These are phyloP conservation scores for Podilymbus podiceps DNA, from an alignment of 2,113 vertebrate genomes.

Conservation along the genomic window DNA sequence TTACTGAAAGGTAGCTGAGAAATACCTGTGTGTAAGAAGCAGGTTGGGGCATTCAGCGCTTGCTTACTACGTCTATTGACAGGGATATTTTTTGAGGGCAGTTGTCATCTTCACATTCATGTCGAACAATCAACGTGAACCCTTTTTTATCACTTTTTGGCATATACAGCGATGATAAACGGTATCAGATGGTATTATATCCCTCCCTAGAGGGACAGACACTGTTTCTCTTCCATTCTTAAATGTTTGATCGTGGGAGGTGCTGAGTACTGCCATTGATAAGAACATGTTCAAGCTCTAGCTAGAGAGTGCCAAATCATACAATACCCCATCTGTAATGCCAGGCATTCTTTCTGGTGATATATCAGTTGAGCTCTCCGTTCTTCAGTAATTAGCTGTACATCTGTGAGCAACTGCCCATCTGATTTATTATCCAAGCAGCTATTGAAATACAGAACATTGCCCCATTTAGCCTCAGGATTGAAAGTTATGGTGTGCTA, in stretches of 20 bases:
- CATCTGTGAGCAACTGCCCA: slow-evolving; percentile 43
- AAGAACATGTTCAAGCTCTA: background rate
- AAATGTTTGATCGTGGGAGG: background rate
- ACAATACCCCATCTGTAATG: slow-evolving; percentile 1
- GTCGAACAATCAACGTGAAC: background rate
- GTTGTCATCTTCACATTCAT: background rate
- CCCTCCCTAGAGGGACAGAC: background rate
- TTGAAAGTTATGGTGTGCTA: slow-evolving; percentile 15
- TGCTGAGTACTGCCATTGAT: background rate
- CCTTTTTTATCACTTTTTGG: background rate
- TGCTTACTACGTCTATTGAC: background rate
- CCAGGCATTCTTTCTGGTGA: background rate
- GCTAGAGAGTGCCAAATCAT: background rate
- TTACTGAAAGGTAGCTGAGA: background rate
- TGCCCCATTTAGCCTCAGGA: background rate
- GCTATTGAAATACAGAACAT: slow-evolving; percentile 14
- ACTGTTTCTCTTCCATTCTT: background rate
- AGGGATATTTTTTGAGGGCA: background rate
- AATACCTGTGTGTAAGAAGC: background rate
- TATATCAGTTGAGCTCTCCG: background rate
- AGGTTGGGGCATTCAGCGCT: background rate
- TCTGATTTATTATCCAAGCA: slow-evolving; percentile 24
- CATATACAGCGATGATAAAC: background rate
- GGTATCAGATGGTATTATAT: background rate
- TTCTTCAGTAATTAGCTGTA: slow-evolving; percentile 42